These are phyloP conservation scores for Cephalopachus bancanus DNA, from an alignment of 2,797 vertebrate species.

Conservation along the genomic window DNA sequence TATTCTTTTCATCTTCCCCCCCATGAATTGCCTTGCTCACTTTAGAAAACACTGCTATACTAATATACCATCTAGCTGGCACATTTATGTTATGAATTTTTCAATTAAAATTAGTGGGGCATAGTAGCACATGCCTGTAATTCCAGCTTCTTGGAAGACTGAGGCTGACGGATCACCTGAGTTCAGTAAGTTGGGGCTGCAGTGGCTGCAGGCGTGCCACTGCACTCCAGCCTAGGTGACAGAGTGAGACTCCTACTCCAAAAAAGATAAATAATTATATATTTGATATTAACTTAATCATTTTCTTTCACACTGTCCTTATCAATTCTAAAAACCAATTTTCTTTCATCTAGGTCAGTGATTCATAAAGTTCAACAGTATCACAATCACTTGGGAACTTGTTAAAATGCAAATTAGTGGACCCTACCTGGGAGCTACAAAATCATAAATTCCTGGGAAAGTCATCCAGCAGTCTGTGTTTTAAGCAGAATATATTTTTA, in stretches of 20 bases:
- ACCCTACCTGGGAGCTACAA: background rate
- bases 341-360: constrained; percentile 21
- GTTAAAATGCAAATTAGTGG: constrained; percentile 8
- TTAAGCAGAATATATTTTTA: background rate
- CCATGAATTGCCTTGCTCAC: background rate
- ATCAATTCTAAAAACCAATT: constrained; percentile 7
- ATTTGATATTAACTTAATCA: constrained; percentile 5
- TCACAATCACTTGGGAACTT: background rate
- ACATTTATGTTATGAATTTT: constrained; percentile 2
- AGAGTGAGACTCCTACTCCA: no score
- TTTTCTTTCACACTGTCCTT: background rate
- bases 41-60: background rate
- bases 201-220: no score
- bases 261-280: background rate
- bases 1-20: background rate
- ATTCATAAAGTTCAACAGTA: background rate
- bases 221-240: no score
- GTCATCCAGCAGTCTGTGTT: background rate
- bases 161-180: no score
- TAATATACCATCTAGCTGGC: background rate
- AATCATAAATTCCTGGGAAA: background rate
- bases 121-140: no score
- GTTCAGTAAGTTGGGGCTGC: no score
- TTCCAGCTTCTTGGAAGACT: no score
- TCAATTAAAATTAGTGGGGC: background rate